These are phyloP conservation scores for Gerris lacustris DNA, from an alignment of 2,888 invertebrate genomes.

Conservation along the genomic window DNA sequence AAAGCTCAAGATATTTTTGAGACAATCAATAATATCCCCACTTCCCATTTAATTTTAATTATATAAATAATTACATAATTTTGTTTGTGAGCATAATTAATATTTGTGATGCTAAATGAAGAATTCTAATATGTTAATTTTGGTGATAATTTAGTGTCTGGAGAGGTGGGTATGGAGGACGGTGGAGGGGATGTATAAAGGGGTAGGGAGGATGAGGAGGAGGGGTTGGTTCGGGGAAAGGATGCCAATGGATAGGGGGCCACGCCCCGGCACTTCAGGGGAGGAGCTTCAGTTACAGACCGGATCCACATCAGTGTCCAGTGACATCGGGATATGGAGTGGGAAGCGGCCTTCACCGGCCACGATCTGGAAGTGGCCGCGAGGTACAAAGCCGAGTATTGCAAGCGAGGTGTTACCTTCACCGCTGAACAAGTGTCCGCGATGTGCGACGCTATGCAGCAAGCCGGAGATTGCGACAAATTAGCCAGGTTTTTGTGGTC, in stretches of 20 bases:
- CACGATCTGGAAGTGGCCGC: slow-evolving; percentile 17
- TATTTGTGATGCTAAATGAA: no score
- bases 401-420: slow-evolving; percentile 31
- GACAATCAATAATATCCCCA: no score
- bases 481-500: slow-evolving; percentile 76
- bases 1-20: no score
- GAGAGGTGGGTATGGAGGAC: no score
- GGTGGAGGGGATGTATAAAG: no score
- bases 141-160: no score
- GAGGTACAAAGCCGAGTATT: slow-evolving; percentile 19
- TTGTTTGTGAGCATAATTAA: no score
- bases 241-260: not conserved
- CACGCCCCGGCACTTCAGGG: not conserved
- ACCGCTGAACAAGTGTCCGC: slow-evolving; percentile 67
- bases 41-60: no score
- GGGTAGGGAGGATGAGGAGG: not conserved
- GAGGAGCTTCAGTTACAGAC: slow-evolving; percentile 2
- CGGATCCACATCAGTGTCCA: not conserved
- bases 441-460: slow-evolving; percentile 87
- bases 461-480: slow-evolving; percentile 82
- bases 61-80: no score
- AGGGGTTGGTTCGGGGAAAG: not conserved
- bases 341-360: slow-evolving; percentile 5
- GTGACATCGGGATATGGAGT: slow-evolving; percentile 8
- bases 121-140: no score